Conservation (phyloP, 2,888 invertebrate species). For the Standfussiana lucernea region DNA sequence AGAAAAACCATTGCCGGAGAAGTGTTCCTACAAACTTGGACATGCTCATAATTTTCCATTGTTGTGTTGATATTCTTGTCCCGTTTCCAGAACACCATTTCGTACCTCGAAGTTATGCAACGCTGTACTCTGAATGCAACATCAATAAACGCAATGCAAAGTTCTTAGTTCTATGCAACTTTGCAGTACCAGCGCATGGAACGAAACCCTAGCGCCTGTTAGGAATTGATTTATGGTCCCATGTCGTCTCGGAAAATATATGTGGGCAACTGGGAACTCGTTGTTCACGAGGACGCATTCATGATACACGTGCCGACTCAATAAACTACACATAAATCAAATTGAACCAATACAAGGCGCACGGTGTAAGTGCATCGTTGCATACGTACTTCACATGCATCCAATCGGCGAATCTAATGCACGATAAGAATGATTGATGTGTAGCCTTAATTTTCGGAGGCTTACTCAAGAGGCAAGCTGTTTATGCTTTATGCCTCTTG, state of each 20-base stretch:
- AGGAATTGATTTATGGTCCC: slow-evolving; percentile 50
- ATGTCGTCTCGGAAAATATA: slow-evolving; percentile 57
- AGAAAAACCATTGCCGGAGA: not conserved
- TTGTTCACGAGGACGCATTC: slow-evolving; percentile 66
- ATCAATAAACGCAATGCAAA: slow-evolving; percentile 28
- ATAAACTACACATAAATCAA: slow-evolving; percentile 70
- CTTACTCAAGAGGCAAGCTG: slow-evolving; percentile 37
- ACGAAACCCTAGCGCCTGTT: slow-evolving; percentile 36
- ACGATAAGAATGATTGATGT: slow-evolving; percentile 68
- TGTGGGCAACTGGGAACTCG: slow-evolving; percentile 51
- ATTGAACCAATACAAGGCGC: slow-evolving; percentile 68
- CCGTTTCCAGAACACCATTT: slow-evolving; percentile 20
- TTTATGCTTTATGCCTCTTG: slow-evolving; percentile 30
- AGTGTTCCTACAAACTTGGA: not conserved
- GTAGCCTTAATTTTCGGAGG: slow-evolving; percentile 64
- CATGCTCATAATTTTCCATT: slow-evolving; percentile 5
- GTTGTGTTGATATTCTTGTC: slow-evolving; percentile 22
- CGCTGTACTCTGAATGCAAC: slow-evolving; percentile 32
- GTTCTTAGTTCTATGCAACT: slow-evolving; percentile 22
- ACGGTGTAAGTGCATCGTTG: slow-evolving; percentile 64
- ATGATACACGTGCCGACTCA: slow-evolving; percentile 70
- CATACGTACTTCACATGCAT: slow-evolving; percentile 68
- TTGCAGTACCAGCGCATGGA: slow-evolving; percentile 22
- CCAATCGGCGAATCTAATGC: slow-evolving; percentile 66
- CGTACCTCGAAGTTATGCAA: slow-evolving; percentile 27